These are phyloP conservation scores for Apostichopus leukothele DNA, from an alignment of 53 echinoderm and acorn worm genomes.

Conservation along the genomic window DNA sequence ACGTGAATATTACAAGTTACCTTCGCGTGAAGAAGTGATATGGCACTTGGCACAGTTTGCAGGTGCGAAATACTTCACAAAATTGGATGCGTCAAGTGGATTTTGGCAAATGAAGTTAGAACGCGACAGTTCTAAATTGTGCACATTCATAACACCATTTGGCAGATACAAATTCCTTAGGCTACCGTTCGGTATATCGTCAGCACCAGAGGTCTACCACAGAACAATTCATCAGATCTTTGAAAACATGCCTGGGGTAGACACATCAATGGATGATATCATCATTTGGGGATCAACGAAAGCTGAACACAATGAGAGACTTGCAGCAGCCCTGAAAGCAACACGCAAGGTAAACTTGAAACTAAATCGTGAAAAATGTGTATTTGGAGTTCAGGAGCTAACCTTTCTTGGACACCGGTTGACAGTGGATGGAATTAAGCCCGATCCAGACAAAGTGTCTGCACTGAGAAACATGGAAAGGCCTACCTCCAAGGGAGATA, in stretches of 20 bases:
- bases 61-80: constrained; percentile 52
- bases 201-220: constrained; percentile 65
- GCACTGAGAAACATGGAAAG: constrained; percentile 60
- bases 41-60: constrained; percentile 57
- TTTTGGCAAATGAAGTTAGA: constrained; percentile 66
- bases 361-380: constrained; percentile 60
- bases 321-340: constrained; percentile 46
- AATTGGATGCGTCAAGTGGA: constrained; percentile 57
- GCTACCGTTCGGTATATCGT: constrained; percentile 60
- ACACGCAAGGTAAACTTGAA: constrained; percentile 55
- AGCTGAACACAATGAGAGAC: constrained; percentile 67
- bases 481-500: constrained; percentile 44
- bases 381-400: constrained; percentile 44
- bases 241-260: constrained; percentile 51
- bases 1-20: constrained; percentile 52
- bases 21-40: constrained; percentile 52
- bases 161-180: constrained; percentile 59
- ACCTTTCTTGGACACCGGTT: constrained; percentile 55
- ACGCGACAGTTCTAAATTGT: constrained; percentile 48
- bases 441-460: constrained; percentile 58
- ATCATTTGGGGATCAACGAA: constrained; percentile 58
- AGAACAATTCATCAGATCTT: constrained; percentile 49
- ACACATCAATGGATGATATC: constrained; percentile 67
- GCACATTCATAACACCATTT: constrained; percentile 57
- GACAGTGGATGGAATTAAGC: constrained; percentile 48